These are phyloP conservation scores for Drosophila peninsularis DNA, from an alignment of 2,888 invertebrate genomes.

Conservation along the genomic window DNA sequence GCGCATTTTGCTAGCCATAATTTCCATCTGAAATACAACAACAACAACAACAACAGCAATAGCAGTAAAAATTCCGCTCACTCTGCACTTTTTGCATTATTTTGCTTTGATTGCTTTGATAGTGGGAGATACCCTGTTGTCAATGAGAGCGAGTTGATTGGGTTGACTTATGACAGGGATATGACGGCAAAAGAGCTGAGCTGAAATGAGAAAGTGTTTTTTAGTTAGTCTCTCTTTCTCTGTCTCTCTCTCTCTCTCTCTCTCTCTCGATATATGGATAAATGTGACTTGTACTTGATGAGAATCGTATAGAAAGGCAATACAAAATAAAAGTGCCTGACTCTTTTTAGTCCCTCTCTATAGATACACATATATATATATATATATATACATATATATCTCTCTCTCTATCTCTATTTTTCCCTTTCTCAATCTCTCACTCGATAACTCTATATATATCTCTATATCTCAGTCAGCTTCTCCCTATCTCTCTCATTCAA, in stretches of 20 bases:
- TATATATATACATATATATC: too few relatives aligned
- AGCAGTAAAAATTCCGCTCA: constrained; percentile 30
- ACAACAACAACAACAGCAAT: neutral
- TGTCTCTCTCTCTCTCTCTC: neutral
- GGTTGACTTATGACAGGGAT: neutral
- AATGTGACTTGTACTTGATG: neutral
- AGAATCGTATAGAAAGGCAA: neutral
- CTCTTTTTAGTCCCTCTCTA: neutral
- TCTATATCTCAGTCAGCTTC: too few relatives aligned
- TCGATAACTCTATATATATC: neutral
- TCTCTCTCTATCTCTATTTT: neutral
- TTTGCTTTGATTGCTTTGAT: constrained; percentile 1
- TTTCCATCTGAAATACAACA: constrained; percentile 1
- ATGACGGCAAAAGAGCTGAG: neutral
- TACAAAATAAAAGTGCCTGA: neutral
- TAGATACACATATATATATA: too few relatives aligned
- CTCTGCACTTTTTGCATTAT: constrained; percentile 29
- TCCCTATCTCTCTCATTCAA: neutral
- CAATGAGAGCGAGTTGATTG: neutral
- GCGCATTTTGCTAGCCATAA: constrained; percentile 8
- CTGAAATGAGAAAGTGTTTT: neutral
- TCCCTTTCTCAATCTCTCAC: neutral
- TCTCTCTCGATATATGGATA: neutral
- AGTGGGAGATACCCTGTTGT: neutral
- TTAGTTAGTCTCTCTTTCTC: neutral